Base-by-base conservation (phyloP, 2,797 vertebrate genomes). In the Pelodytes ibericus region DNA sequence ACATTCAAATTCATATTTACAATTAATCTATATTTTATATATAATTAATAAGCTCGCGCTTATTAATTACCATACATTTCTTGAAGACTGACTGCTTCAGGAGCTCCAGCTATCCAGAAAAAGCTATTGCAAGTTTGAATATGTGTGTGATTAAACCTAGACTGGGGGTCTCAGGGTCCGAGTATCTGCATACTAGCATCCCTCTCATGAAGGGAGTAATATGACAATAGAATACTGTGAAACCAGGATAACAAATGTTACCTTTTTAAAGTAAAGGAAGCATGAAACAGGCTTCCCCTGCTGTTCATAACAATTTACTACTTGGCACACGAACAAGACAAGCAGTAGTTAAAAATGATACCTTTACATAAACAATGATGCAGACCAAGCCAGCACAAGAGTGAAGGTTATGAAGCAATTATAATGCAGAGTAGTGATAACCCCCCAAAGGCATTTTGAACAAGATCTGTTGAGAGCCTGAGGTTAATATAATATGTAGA, bases 231-330 rank as follows among this genome's bases (percentile, higher is more conserved):
- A 24, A 53, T 22, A 8, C 49, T 20, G 49, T 8, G 20, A 53
- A 22, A 24, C n/a, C n/a, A 53, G 49, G n/a, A 53, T 53, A 22
- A 53, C 49, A 53, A 53, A 53, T 53, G 22, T 53, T 20, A 53
- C 22, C 49, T 53, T 53, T 53, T 22, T 22, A 53, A 53, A 53
- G 49, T 53, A 53, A 53, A 53, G 49, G 49, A 53, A 16, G 49
- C 49, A 53, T 53, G 49, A 53, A 53, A 53, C 49, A 53, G 49
- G 49, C 49, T 53, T 53, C 49, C 49, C 8, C 49, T 53, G 20
- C 49, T 7, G 22, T 53, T 53, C 49, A 53, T 53, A 53, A 53
- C 49, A 53, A 53, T 53, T 53, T 53, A 53, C 49, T 53, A 20
- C 49, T 20, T 53, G 49, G 49, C 16, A 53, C 49, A 53, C 49